Conservation (phyloP, 2,113 vertebrate species). For the Tauraco erythrolophus region DNA sequence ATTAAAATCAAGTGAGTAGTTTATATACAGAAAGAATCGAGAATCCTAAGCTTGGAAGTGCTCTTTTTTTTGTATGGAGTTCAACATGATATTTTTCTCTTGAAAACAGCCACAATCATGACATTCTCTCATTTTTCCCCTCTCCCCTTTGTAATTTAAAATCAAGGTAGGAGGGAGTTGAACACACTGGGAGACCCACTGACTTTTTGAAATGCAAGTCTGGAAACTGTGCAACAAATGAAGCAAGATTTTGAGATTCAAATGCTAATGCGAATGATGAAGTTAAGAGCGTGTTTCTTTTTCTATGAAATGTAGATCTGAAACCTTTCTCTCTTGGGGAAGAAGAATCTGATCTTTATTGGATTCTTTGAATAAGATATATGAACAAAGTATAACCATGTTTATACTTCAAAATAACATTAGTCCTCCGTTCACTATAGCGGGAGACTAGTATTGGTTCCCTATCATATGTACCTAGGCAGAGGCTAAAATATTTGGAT, state of each 20-base stretch:
- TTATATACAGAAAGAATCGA: neutral
- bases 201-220: neutral
- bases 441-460: neutral
- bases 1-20: neutral
- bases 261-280: conserved; percentile 2
- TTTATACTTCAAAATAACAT: neutral
- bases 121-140: neutral
- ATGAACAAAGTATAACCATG: neutral
- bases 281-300: neutral
- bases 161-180: neutral
- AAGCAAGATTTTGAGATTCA: conserved; percentile 25
- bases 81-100: neutral
- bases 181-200: neutral
- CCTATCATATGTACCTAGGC: neutral
- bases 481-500: neutral
- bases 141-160: conserved; percentile 35
- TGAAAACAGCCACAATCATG: neutral
- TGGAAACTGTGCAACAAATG: conserved; percentile 32
- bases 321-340: neutral
- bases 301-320: neutral
- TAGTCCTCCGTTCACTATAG: neutral
- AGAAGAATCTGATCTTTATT: neutral
- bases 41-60: neutral
- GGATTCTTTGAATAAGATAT: neutral
- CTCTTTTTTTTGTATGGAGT: neutral